A percentile compares a stretch with the other conserved stretches of the same genome.
Conservation (phyloP, 2,797 vertebrate genomes). For the Falco rusticolus region DNA sequence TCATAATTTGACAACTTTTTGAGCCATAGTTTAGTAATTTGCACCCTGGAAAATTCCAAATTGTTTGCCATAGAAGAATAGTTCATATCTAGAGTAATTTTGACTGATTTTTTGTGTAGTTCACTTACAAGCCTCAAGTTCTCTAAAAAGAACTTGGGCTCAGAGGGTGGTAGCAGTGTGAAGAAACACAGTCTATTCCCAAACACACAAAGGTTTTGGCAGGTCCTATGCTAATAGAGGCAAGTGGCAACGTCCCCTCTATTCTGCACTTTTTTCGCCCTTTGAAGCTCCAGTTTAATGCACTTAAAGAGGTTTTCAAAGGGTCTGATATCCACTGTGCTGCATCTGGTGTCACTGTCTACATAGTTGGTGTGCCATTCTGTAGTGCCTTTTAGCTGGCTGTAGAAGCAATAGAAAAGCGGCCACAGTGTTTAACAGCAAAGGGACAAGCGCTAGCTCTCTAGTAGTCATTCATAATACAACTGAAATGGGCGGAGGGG, state of each 20-base stretch:
- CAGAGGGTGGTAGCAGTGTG: neutral
- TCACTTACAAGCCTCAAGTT: neutral
- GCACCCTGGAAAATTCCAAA: neutral
- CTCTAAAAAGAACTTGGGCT: neutral
- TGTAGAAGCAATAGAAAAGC: neutral
- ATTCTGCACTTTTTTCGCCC: neutral
- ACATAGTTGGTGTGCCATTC: accelerated
- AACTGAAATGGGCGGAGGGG: neutral
- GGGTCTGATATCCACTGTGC: neutral
- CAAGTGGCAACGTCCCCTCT: neutral
- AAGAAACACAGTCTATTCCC: neutral
- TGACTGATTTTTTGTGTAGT: neutral
- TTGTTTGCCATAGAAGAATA: neutral
- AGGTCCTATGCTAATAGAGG: neutral
- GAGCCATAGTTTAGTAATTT: neutral
- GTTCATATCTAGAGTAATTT: neutral
- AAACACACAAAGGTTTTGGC: neutral
- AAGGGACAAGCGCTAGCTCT: neutral
- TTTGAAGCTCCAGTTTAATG: neutral
- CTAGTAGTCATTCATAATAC: neutral
- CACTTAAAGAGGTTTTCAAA: neutral
- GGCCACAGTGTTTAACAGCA: neutral
- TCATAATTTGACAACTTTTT: neutral
- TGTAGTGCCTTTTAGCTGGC: neutral
- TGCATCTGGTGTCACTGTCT: neutral